Evolutionary conservation across 53 echinoderm and acorn worm species (phyloP).

Genomic region (Mesocentrotus franciscanus): DNA sequence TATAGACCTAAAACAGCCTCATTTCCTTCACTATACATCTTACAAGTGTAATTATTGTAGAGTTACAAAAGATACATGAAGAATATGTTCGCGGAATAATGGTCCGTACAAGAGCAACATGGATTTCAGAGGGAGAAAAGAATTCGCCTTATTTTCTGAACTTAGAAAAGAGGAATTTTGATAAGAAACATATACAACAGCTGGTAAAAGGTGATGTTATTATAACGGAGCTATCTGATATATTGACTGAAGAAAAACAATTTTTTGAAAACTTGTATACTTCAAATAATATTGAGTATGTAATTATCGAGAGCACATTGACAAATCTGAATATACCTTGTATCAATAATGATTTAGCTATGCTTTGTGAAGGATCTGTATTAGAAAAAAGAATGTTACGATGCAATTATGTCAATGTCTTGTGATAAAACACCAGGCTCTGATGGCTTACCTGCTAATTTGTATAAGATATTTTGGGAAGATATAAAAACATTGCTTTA

Average conservation of each 20-base stretch:
- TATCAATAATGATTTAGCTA: too few relatives aligned
- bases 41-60: too few relatives aligned
- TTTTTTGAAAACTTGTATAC: neutral
- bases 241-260: neutral
- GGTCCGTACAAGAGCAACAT: neutral
- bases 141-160: too few relatives aligned
- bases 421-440: slow-evolving; percentile 40
- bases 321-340: too few relatives aligned
- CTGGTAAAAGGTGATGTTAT: neutral
- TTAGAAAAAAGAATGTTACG: neutral
- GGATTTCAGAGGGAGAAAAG: too few relatives aligned
- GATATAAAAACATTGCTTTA: neutral
- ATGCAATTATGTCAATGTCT: neutral
- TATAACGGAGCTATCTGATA: neutral
- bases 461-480: slow-evolving; percentile 37
- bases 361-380: neutral
- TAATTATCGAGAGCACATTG: neutral
- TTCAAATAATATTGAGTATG: neutral
- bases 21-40: too few relatives aligned
- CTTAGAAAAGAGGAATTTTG: too few relatives aligned
- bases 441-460: slow-evolving; percentile 47
- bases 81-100: neutral
- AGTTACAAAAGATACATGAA: neutral
- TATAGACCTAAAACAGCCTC: too few relatives aligned
- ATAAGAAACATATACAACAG: too few relatives aligned